Evolutionary conservation across 2,797 vertebrate species (phyloP).

Genomic region (Gallirallus australis): DNA sequence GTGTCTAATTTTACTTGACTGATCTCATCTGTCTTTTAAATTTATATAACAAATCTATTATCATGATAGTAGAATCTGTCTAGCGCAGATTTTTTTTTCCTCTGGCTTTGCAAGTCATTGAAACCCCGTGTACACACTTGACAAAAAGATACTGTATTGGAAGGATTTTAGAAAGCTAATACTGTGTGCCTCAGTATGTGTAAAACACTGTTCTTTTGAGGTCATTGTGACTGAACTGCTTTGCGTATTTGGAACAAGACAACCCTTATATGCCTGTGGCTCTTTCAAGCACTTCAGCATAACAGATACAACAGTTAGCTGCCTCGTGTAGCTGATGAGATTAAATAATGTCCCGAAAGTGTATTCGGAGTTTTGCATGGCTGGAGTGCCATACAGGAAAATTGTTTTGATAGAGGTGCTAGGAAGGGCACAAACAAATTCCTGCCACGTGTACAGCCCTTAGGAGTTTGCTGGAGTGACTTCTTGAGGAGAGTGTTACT

Average conservation of each 20-base stretch:
- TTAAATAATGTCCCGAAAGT: slow-evolving; percentile 28
- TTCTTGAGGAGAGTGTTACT: neutral
- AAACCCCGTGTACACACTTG: slow-evolving; percentile 6
- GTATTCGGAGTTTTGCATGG: slow-evolving; percentile 4
- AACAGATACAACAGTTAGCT: slow-evolving; percentile 49
- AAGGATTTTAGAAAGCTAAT: slow-evolving; percentile 58
- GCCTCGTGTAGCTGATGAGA: slow-evolving; percentile 27
- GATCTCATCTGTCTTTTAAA: slow-evolving; percentile 57
- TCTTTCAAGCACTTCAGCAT: slow-evolving; percentile 38
- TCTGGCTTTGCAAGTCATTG: slow-evolving; percentile 36
- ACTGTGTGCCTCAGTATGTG: neutral
- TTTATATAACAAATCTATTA: slow-evolving; percentile 59
- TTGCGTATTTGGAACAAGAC: slow-evolving; percentile 5
- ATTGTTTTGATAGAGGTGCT: slow-evolving; percentile 20
- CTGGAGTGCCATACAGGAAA: neutral
- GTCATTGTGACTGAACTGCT: slow-evolving; percentile 50
- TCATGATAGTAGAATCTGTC: slow-evolving; percentile 2
- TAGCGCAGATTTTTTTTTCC: neutral
- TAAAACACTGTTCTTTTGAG: slow-evolving; percentile 65
- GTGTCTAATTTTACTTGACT: slow-evolving; percentile 34
- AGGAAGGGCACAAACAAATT: neutral
- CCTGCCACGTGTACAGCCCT: neutral
- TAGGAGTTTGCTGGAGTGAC: neutral
- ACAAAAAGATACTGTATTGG: slow-evolving; percentile 47
- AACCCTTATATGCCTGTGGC: slow-evolving; percentile 34